Percentiles rank a stretch among this genome's conserved stretches.
These are phyloP conservation scores for Platycheirus rosarum DNA, from an alignment of 2,888 invertebrate species.

Conservation along the genomic window DNA sequence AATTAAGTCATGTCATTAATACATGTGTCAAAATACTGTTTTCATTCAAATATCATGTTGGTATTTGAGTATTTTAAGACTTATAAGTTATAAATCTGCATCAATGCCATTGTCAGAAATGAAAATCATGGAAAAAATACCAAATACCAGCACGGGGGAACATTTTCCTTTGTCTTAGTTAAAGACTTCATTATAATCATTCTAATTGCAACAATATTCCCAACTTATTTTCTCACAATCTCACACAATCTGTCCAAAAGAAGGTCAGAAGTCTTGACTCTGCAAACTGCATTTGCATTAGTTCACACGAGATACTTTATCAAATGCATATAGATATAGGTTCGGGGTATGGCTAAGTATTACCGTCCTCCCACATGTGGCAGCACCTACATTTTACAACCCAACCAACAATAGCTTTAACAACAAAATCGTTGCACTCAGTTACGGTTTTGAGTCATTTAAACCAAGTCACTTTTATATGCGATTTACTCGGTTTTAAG, in stretches of 20 bases:
- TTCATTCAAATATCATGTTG: no score
- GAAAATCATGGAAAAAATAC: no score
- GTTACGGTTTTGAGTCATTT: conserved; percentile 33
- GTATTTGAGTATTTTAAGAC: no score
- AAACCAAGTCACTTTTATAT: conserved; percentile 46
- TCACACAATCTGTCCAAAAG: conserved; percentile 52
- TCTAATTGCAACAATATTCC: conserved; percentile 14
- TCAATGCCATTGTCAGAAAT: no score
- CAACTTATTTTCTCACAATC: conserved; percentile 54
- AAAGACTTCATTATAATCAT: not conserved
- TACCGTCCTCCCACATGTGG: conserved; percentile 58
- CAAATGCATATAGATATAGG: conserved; percentile 31
- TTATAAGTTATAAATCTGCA: no score
- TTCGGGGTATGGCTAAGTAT: conserved; percentile 24
- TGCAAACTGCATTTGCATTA: conserved; percentile 38
- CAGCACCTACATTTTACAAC: conserved; percentile 44
- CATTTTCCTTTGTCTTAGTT: conserved; percentile 1
- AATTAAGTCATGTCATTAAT: no score
- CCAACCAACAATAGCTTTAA: conserved; percentile 17
- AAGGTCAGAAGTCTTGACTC: conserved; percentile 58
- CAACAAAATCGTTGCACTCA: conserved; percentile 9
- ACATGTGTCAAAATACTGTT: no score
- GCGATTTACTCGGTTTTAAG: not conserved
- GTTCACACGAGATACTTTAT: conserved; percentile 58
- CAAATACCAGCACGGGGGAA: no score